Evolutionary conservation across 2,888 invertebrate species (phyloP), one percentile per base, ranked within the genome.

Genomic region (Drosophila atripex): DNA sequence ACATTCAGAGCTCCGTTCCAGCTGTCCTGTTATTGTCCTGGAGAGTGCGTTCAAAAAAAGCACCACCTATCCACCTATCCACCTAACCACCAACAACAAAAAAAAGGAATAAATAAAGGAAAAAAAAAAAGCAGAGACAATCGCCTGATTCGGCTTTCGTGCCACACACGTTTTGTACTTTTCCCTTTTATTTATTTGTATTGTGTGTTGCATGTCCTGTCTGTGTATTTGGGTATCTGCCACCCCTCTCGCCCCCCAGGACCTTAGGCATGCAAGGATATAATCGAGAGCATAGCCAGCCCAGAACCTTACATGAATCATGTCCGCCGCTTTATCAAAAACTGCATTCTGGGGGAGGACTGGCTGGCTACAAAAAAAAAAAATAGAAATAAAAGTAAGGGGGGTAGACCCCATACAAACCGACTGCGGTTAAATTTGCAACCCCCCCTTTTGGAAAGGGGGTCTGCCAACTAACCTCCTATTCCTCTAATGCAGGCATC

Each of bases 1-100:
- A 80, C 86, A 72, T 80, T 80, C 85, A 80, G 39, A 41, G 77
- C 73, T 75, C 71, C 84, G 86, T 80, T 86, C 87, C 84, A 75
- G 70, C 65, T 76, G 76, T 78, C 76, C 58, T 54, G 61, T 68
- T 35, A 35, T 71, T 66, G 61, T 82, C 70, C 86, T 73, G 77
- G 63, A 7, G 35, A 86, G 86, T 80, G 86, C 84, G 84, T 86
- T 80, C 65, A 28, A 28, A 28, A 28, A 59, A 60, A 41, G 16
- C 60, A 59, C 45, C 59, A 18, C 58, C 57, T 39, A n/a, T 45
- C 45, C 58, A 18, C 58, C 57, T 39, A 9, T 11, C 25, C 23
- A 21, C 5, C 32, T 23, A 5, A 18, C 23, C 23, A 11, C 4
- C 21, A 23, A 23, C 21, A 23, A 23, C 3, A 5, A 52, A 1